A percentile compares a stretch with the other conserved stretches of the same genome.
Conservation (phyloP, 2,113 vertebrate genomes). For the Phaethornis superciliosus region DNA sequence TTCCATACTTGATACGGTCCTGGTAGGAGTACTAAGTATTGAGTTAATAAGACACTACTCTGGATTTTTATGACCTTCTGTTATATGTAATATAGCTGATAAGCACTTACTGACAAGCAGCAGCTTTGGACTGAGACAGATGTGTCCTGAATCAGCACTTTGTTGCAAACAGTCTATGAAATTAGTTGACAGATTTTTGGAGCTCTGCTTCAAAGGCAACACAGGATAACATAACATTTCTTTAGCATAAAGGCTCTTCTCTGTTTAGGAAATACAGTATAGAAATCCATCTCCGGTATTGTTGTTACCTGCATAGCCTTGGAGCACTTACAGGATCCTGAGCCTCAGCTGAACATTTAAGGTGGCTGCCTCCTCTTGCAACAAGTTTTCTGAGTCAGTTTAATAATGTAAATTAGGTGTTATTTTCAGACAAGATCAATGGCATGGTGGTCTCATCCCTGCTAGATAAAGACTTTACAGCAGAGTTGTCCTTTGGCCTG, state of each 20-base stretch:
- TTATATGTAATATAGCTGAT: not conserved
- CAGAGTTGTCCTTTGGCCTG: not conserved
- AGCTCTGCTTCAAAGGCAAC: not conserved
- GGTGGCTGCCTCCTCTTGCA: not conserved
- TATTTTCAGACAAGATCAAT: not conserved
- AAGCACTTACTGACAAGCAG: not conserved
- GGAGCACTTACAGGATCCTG: not conserved
- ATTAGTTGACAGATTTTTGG: not conserved
- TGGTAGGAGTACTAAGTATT: not conserved
- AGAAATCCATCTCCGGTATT: not conserved
- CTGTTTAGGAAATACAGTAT: not conserved
- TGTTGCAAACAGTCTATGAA: not conserved
- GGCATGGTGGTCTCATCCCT: not conserved
- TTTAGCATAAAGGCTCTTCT: not conserved
- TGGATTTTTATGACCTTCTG: not conserved
- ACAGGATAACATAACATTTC: not conserved
- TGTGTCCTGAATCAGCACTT: not conserved
- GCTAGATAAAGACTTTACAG: not conserved
- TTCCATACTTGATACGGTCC: not conserved
- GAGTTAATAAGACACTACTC: not conserved
- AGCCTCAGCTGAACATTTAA: not conserved
- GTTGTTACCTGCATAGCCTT: not conserved
- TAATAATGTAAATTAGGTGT: not conserved
- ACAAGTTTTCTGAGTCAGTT: not conserved
- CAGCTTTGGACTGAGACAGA: not conserved